Conservation (phyloP, 2,888 invertebrate genomes). For the Argyresthia albistria region DNA sequence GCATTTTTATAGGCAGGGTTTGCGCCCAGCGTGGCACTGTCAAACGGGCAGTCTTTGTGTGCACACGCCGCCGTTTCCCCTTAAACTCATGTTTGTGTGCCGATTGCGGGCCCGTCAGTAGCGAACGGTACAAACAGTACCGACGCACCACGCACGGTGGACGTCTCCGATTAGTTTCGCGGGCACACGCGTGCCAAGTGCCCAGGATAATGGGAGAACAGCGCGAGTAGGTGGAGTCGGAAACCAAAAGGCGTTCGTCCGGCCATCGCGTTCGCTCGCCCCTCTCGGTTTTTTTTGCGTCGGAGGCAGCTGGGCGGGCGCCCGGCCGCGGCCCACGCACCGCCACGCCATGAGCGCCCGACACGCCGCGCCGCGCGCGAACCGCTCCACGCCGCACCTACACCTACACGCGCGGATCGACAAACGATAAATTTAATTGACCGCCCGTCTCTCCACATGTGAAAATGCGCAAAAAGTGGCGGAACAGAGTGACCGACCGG, state of each 20-base stretch:
- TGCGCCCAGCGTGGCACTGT: slow-evolving; percentile 57
- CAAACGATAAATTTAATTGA: slow-evolving; percentile 8
- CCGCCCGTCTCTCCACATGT: slow-evolving; percentile 2
- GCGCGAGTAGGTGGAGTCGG: slow-evolving; percentile 59
- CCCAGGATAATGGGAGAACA: slow-evolving; percentile 48
- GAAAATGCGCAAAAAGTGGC: slow-evolving; percentile 31
- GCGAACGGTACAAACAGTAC: background rate
- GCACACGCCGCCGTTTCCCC: slow-evolving; percentile 48
- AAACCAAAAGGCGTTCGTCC: slow-evolving; percentile 24
- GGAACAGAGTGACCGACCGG: slow-evolving; percentile 17
- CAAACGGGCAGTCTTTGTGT: slow-evolving; percentile 57
- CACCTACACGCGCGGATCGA: slow-evolving; percentile 5
- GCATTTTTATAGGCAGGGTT: slow-evolving; percentile 60
- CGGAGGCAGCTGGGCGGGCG: slow-evolving; percentile 49
- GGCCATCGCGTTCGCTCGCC: slow-evolving; percentile 34
- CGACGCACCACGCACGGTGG: background rate
- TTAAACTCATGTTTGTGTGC: slow-evolving; percentile 9
- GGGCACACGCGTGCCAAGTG: slow-evolving; percentile 50
- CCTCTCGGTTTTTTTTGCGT: slow-evolving; percentile 61
- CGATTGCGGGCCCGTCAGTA: background rate
- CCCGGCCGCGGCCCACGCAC: slow-evolving; percentile 7
- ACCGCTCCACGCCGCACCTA: background rate
- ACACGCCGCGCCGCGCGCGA: slow-evolving; percentile 26
- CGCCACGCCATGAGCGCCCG: slow-evolving; percentile 18
- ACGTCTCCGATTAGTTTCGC: slow-evolving; percentile 6